A percentile compares a stretch with the other conserved stretches of the same genome.
phyloP scores from a whole-genome alignment of 2,113 vertebrate species.

The Spea multiplicata region DNA sequence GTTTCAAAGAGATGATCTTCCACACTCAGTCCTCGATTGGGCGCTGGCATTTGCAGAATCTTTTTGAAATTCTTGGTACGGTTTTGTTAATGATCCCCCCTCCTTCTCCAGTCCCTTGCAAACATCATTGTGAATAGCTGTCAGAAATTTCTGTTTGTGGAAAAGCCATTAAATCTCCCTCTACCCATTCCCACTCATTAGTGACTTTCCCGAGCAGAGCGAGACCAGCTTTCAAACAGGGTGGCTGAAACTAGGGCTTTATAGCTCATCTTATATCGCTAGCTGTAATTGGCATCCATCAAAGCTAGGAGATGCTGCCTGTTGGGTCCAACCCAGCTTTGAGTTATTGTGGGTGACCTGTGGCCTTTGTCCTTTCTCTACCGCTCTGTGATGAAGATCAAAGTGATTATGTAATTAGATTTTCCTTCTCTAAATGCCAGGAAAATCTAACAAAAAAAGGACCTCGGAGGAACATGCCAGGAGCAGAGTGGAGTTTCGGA shows the following conservation, averaged over 20 bases:
- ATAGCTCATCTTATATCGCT: background rate
- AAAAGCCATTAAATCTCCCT: conserved; percentile 36
- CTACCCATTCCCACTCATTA: conserved; percentile 32
- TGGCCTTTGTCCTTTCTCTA: conserved; percentile 14
- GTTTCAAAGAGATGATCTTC: background rate
- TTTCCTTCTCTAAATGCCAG: conserved; percentile 19
- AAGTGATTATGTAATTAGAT: conserved; percentile 4
- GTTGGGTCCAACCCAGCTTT: conserved; percentile 15
- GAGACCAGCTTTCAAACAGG: conserved; percentile 30
- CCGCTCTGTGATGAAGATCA: conserved; percentile 14
- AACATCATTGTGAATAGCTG: background rate
- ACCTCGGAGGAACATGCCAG: too few species aligned
- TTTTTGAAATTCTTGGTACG: conserved; percentile 1
- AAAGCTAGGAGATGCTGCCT: conserved; percentile 12
- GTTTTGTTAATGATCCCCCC: conserved; percentile 16
- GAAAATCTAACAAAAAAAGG: background rate
- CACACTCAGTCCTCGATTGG: background rate
- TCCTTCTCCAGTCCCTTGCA: too few species aligned
- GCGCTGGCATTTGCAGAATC: conserved; percentile 5
- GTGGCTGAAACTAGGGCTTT: background rate
- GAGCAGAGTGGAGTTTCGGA: too few species aligned
- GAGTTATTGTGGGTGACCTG: conserved; percentile 24
- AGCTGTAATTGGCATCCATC: conserved; percentile 37
- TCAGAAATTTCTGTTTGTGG: background rate
- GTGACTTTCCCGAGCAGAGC: background rate